These are phyloP conservation scores for Gracilinanus agilis DNA, from an alignment of 2,113 vertebrate genomes.

Conservation along the genomic window DNA sequence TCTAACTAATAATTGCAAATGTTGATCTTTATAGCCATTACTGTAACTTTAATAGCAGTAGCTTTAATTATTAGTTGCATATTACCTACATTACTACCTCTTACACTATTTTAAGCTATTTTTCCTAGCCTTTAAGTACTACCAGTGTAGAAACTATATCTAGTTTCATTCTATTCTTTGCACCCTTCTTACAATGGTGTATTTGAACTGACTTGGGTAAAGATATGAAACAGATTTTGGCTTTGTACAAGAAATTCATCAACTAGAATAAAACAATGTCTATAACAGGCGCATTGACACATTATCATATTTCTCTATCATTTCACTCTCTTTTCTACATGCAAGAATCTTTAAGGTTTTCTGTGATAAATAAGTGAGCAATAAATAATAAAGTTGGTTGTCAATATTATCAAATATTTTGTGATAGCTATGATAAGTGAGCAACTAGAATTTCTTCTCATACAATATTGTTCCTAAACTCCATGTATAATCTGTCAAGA, in stretches of 20 bases:
- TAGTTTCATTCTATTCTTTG: constrained; percentile 43
- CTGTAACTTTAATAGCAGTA: neutral
- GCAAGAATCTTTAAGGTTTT: constrained; percentile 33
- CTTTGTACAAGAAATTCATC: constrained; percentile 57
- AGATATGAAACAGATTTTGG: constrained; percentile 38
- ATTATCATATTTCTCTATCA: constrained; percentile 28
- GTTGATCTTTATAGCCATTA: neutral
- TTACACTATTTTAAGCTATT: neutral
- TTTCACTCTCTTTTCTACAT: constrained; percentile 44
- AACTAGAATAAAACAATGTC: constrained; percentile 43
- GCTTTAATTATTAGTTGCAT: neutral
- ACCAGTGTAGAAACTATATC: neutral
- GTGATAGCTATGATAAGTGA: constrained; percentile 51
- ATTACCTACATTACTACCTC: neutral
- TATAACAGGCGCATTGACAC: constrained; percentile 33
- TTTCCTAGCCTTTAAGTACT: neutral
- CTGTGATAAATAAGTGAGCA: neutral
- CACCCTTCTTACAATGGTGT: constrained; percentile 47
- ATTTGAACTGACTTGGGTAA: constrained; percentile 33
- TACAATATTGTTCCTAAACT: neutral
- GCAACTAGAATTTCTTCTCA: neutral
- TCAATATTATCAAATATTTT: constrained; percentile 43
- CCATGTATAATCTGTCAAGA: constrained; percentile 16
- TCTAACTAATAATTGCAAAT: constrained; percentile 42
- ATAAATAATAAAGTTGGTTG: constrained; percentile 37